Evolutionary conservation across 2,113 vertebrate species (phyloP).

Genomic region (Columba janthina): DNA sequence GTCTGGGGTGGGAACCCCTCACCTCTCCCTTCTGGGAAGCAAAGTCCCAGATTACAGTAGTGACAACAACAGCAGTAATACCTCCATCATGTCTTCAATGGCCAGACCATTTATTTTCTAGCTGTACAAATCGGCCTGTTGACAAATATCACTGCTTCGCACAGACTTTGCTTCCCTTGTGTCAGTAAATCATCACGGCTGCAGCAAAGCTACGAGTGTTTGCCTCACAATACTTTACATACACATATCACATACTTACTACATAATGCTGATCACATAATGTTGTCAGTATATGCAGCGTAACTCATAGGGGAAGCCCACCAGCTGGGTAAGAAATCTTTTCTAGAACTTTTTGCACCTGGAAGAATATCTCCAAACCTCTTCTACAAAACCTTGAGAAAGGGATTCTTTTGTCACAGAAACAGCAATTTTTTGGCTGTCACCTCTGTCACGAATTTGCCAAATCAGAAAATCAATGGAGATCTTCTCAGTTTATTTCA

Average conservation of each 20-base stretch:
- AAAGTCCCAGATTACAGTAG: not conserved
- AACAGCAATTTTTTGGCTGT: not conserved
- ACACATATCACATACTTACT: not conserved
- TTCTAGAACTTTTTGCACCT: not conserved
- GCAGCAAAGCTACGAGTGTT: not conserved
- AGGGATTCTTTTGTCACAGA: not conserved
- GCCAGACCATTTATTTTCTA: not conserved
- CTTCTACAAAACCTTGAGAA: not conserved
- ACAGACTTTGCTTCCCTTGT: not conserved
- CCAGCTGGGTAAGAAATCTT: not conserved
- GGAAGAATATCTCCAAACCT: not conserved
- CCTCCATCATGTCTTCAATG: not conserved
- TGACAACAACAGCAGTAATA: not conserved
- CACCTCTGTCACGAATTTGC: not conserved
- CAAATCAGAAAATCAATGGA: not conserved
- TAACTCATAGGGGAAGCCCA: not conserved
- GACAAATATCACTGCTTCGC: not conserved
- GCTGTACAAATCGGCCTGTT: not conserved
- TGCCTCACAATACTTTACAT: not conserved
- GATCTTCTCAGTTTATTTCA: not conserved
- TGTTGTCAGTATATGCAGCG: not conserved
- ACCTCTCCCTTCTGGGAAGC: not conserved
- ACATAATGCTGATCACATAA: not conserved
- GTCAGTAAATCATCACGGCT: not conserved
- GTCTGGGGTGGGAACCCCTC: not conserved